Evolutionary conservation across 2,797 vertebrate species (phyloP), one percentile per base, ranked within the genome.

Genomic region (Etheostoma nigrum): DNA sequence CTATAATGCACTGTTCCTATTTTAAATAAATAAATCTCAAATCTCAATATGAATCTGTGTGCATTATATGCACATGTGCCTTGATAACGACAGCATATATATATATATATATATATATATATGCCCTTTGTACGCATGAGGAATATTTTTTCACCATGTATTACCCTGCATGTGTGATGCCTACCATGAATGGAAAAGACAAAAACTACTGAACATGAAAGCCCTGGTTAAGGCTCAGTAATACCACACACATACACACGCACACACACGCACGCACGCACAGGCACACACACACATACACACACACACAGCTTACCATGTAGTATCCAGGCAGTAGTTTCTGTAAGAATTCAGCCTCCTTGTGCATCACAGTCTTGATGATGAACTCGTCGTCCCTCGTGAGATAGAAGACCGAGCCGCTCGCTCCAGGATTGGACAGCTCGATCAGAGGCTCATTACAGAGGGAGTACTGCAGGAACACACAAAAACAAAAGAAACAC

Each of bases 361-460:
- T 99, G 94, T 99, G 98, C 97, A 99, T 98, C 87, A 99, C 98
- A 0, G 98, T 99, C 91, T 99, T 99, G 88, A 99, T 97, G 93
- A 99, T 99, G 92, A 99, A 99, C 90, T 99, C 98, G 0, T 99
- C 98, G 0, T 99, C 98, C 68, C 95, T 99, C 25, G 97, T 99
- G 52, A 99, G 95, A 13, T 99, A 99, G 94, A 99, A 99, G 67
- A 99, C 96, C 0, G 98, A 99, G 69, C 98, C 98, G 0, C 98
- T 99, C 74, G 98, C 98, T 1, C 98, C 98, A 0, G 98, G 98
- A 88, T 99, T 99, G 18, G 98, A 99, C 49, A 99, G 95, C 90
- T 99, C 98, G 0, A 99, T 99, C 82, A 99, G 94, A 0, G 98
- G 97, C 83, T 99, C 98, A 0, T 98, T 99, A 92, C 98, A 99